phyloP scores from a whole-genome alignment of 2,797 vertebrate genomes.

The Spea hammondii region DNA sequence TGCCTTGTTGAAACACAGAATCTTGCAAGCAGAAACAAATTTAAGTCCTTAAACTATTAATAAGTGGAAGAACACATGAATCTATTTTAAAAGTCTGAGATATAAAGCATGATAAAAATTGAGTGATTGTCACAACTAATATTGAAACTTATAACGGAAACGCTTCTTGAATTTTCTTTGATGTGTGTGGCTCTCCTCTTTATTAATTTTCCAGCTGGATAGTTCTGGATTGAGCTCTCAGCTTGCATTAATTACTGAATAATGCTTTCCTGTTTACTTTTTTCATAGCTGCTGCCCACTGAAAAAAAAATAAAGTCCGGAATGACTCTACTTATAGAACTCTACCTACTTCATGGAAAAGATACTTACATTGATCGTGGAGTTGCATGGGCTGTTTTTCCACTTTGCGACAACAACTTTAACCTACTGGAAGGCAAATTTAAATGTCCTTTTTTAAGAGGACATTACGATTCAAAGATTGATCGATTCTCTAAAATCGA shows the following conservation, averaged over 20 bases:
- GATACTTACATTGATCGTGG: constrained; percentile 61
- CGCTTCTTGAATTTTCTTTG: constrained; percentile 47
- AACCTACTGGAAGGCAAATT: constrained; percentile 81
- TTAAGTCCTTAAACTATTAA: neutral
- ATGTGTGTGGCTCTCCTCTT: constrained; percentile 46
- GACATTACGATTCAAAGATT: constrained; percentile 70
- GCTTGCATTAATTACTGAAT: constrained; percentile 48
- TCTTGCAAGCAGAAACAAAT: constrained; percentile 28
- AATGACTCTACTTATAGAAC: constrained; percentile 80
- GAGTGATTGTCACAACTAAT: constrained; percentile 50
- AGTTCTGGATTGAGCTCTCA: constrained; percentile 29
- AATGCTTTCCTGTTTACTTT: constrained; percentile 48
- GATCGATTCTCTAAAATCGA: constrained; percentile 83
- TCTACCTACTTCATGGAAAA: constrained; percentile 71
- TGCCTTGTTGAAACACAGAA: constrained; percentile 15
- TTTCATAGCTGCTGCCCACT: constrained; percentile 74
- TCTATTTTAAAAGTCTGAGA: constrained; percentile 39
- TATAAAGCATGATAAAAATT: constrained; percentile 50
- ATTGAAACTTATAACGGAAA: constrained; percentile 43
- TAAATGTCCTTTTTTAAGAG: constrained; percentile 82
- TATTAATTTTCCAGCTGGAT: constrained; percentile 49
- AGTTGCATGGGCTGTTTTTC: constrained; percentile 86
- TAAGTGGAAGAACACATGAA: constrained; percentile 22
- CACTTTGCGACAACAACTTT: constrained; percentile 74
- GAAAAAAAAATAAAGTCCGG: constrained; percentile 71